Base-by-base conservation (phyloP, 2,797 vertebrate genomes). In the Lacerta viridis region DNA sequence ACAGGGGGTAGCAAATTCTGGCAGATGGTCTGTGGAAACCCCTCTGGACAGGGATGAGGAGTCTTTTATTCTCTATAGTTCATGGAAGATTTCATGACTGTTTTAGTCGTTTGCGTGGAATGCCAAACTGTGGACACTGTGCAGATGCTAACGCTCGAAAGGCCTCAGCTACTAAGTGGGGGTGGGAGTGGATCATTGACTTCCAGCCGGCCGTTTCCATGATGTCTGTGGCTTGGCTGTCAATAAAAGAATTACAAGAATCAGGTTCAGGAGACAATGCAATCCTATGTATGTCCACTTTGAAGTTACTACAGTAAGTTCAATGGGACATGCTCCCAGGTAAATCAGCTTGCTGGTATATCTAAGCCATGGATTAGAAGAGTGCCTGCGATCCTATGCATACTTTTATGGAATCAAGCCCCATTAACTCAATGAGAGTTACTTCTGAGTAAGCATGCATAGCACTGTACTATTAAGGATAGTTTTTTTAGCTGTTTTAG, bases 131-230 rank as follows among this genome's bases (percentile, higher is more conserved):
- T 89, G 98, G 98, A 97, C 98, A 99, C 96, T 99, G 98, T 93
- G 98, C 98, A 94, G 98, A 98, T 27, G 98, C 98, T 85, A 99
- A 97, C 84, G 99, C 99, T 4, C 99, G 98, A 94, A 99, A 99
- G 95, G 99, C 99, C 97, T 99, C 99, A 84, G 99, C 99, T 94
- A 99, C 99, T 97, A 99, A 98, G 96, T 99, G 99, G 96, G 99
- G 99, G 96, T 99, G 99, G 92, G 99, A 99, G 92, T 99, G 98
- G 97, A 99, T 99, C 99, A 99, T 99, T 94, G 99, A 99, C 97
- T 99, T 99, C 99, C 99, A 99, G 94, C 99, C 99, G 86, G 99
- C 98, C 39, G 99, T 99, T 96, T 99, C 99, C 98, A 99, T 99
- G 97, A 99, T 99, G 95, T 99, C 99, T 89, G 98, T 97, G 91